Conservation (phyloP, 2,113 vertebrate genomes). For the Sander lucioperca region DNA sequence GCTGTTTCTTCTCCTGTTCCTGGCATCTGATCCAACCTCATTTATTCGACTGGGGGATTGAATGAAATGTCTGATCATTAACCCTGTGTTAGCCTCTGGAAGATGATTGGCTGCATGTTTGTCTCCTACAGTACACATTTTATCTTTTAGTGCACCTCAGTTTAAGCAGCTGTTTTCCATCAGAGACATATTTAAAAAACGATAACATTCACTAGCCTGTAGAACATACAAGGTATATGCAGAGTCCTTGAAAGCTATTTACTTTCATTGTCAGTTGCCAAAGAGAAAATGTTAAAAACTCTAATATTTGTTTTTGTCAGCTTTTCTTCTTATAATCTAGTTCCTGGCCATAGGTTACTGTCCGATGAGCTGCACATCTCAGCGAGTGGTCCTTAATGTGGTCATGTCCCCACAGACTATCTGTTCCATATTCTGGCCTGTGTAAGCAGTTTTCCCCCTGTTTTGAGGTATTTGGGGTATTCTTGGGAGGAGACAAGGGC, state of each 20-base stretch:
- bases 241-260: conserved; percentile 25
- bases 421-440: conserved; percentile 53
- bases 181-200: not conserved
- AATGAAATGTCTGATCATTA: conserved; percentile 73
- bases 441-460: conserved; percentile 40
- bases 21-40: conserved; percentile 71
- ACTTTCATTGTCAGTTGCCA: conserved; percentile 3
- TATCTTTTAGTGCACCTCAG: conserved; percentile 38
- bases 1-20: conserved; percentile 56
- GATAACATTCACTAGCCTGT: not conserved
- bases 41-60: conserved; percentile 60
- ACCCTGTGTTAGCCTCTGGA: conserved; percentile 53
- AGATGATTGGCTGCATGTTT: conserved; percentile 36
- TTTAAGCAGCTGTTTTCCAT: conserved; percentile 42
- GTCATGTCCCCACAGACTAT: conserved; percentile 56
- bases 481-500: conserved; percentile 69
- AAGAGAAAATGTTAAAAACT: conserved; percentile 26
- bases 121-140: conserved; percentile 49
- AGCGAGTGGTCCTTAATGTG: conserved; percentile 62
- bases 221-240: not conserved
- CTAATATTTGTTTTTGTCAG: not conserved
- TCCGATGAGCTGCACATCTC: conserved; percentile 46
- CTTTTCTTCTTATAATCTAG: conserved; percentile 9
- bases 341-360: conserved; percentile 24
- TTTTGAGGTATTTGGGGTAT: conserved; percentile 72